Conservation (phyloP, 2,797 vertebrate species). For the Phrynocephalus forsythii region DNA sequence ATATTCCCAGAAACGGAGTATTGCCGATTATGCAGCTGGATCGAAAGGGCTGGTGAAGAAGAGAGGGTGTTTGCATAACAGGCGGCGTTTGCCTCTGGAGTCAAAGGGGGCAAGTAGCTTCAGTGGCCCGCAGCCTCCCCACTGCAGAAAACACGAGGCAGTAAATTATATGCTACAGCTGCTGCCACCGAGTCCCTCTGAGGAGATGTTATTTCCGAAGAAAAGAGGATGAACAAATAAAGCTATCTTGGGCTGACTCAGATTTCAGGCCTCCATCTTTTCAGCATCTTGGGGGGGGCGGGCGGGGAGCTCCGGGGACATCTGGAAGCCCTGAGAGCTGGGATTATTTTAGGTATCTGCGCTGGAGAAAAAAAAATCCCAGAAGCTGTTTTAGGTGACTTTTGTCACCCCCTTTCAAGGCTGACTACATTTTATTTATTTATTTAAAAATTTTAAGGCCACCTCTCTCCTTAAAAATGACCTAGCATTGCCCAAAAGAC, state of each 20-base stretch:
- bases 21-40: neutral
- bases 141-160: neutral
- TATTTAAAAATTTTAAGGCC: too few species aligned
- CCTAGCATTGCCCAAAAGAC: too few species aligned
- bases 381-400: too few species aligned
- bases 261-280: neutral
- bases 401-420: too few species aligned
- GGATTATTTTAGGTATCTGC: too few species aligned
- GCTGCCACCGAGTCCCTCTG: neutral
- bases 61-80: neutral
- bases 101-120: neutral
- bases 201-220: neutral
- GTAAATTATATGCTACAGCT: neutral
- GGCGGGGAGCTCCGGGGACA: too few species aligned
- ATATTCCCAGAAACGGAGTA: constrained; percentile 34
- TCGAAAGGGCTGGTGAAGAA: neutral
- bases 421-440: too few species aligned
- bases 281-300: neutral
- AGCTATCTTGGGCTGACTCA: neutral
- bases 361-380: too few species aligned
- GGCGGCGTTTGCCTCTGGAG: neutral
- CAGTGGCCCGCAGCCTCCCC: neutral
- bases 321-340: too few species aligned
- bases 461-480: too few species aligned
- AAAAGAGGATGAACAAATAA: neutral